phyloP scores from a whole-genome alignment of 2,113 vertebrate species.

The Crypturellus undulatus region DNA sequence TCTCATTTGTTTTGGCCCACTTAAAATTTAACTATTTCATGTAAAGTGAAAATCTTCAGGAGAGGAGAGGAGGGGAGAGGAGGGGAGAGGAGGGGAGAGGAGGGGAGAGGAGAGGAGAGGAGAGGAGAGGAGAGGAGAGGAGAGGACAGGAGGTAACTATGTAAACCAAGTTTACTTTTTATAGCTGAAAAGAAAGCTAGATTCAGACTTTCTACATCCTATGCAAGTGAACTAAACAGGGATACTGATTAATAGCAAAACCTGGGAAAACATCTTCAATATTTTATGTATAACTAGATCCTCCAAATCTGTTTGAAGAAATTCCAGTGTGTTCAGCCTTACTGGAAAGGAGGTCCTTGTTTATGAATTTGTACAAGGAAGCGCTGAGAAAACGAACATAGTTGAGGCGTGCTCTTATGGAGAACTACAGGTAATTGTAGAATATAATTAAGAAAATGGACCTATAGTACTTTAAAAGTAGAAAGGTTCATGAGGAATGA shows the following conservation, averaged over 20 bases:
- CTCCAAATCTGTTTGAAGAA: neutral
- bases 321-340: neutral
- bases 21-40: constrained; percentile 6
- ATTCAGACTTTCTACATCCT: neutral
- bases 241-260: neutral
- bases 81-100: neutral
- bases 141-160: accelerated
- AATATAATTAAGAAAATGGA: neutral
- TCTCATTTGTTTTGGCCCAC: neutral
- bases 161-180: neutral
- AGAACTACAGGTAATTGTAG: neutral
- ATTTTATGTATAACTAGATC: neutral
- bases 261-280: neutral
- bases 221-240: neutral
- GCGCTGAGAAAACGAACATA: neutral
- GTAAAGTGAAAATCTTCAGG: neutral
- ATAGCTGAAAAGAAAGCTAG: neutral
- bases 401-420: neutral
- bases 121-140: too few relatives aligned
- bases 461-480: neutral
- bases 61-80: neutral
- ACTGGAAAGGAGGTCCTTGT: neutral
- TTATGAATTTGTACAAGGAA: neutral
- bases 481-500: neutral
- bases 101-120: neutral